phyloP scores from a whole-genome alignment of 1,140 invertebrate species.

The Heliothis virescens region DNA sequence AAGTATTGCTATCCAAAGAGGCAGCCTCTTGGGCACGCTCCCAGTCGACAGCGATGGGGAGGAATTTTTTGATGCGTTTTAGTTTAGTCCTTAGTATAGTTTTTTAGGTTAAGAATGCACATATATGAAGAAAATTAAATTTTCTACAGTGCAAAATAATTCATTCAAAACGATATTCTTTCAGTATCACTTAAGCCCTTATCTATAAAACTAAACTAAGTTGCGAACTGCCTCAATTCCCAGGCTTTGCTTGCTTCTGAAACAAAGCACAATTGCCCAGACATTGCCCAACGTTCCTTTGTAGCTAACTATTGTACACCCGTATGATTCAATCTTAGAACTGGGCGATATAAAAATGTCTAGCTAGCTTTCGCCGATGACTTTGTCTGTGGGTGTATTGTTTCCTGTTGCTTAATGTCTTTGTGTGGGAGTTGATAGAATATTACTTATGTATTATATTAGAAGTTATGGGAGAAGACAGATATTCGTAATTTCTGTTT shows the following conservation, averaged over 20 bases:
- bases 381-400: background rate
- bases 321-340: background rate
- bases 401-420: background rate
- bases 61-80: too few species aligned
- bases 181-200: too few species aligned
- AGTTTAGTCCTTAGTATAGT: too few species aligned
- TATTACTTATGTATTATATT: background rate
- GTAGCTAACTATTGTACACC: constrained; percentile 12
- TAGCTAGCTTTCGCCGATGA: constrained; percentile 1
- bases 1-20: too few species aligned
- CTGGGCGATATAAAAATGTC: constrained; percentile 1
- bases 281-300: constrained; percentile 38
- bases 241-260: background rate
- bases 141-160: too few species aligned
- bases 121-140: too few species aligned
- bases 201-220: background rate
- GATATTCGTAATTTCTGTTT: too few species aligned
- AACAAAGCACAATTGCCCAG: constrained; percentile 20
- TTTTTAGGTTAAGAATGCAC: too few species aligned
- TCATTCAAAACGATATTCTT: too few species aligned
- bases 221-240: background rate
- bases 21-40: too few species aligned
- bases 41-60: too few species aligned
- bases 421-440: background rate
- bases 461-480: too few species aligned